Evolutionary conservation across 2,888 invertebrate species (phyloP), one percentile per base, ranked within the genome.

Genomic region (Azorinus chamasolen): DNA sequence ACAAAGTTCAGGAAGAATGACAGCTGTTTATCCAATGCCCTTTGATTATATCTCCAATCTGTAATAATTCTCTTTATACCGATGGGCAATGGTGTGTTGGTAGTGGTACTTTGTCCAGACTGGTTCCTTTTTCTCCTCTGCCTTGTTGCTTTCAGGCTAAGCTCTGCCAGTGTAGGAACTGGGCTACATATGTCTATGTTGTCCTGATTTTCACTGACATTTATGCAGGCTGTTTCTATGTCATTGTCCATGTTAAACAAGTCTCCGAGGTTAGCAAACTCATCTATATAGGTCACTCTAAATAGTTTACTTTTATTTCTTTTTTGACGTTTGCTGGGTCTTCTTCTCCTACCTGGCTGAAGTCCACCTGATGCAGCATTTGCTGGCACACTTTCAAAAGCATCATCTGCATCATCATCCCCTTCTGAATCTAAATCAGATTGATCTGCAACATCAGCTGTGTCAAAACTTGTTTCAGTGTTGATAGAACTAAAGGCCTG

Each of bases 121-220:
- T 32, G 32, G 32, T 32, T 32, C 10, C 32, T 32, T 10, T 32
- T 32, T 32, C 32, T 32, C 10, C 32, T 72, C 39, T 37, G 58
- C 16, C 58, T 43, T 8, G 61, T 46, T 32, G 54, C 75, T 37
- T 37, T 50, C 58, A 84, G 48, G 53, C 84, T 83, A 5, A 84
- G 55, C 48, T 80, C 79, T 16, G 78, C 73, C 10, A 84, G 66
- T 18, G 71, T 74, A 1, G 82, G 82, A n/a, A 84, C 80, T 32
- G 32, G 32, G 10, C 32, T 6, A 32, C 32, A 32, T 6, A 32
- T 32, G 32, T 32, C 32, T 32, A 32, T 10, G 10, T 10, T 32
- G 32, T 10, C 32, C 10, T 4, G 57, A 18, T 25, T 37, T 45
- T 68, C 77, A 16, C 46, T 41, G 16, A 58, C 57, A 25, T 61